Evolutionary conservation across 2,888 invertebrate genomes (phyloP).

Genomic region (Lacanobia oleracea): DNA sequence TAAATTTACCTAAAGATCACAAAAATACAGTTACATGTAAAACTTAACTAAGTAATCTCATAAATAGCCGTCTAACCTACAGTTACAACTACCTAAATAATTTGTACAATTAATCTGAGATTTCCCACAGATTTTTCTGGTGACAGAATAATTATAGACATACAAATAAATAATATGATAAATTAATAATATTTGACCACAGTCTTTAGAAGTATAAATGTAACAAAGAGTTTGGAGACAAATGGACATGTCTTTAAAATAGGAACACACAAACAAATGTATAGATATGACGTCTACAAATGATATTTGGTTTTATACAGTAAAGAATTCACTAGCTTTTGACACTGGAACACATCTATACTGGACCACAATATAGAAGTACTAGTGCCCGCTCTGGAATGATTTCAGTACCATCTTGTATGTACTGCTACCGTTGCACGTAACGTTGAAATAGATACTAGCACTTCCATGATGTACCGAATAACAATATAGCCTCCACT

Average conservation of each 20-base stretch:
- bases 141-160: conserved; percentile 85
- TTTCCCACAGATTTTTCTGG: conserved; percentile 79
- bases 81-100: conserved; percentile 84
- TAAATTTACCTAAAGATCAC: conserved; percentile 85
- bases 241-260: conserved; percentile 85
- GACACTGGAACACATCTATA: conserved; percentile 65
- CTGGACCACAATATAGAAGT: conserved; percentile 68
- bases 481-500: conserved; percentile 83
- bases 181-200: conserved; percentile 87
- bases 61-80: conserved; percentile 87
- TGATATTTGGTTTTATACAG: conserved; percentile 83
- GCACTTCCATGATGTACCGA: conserved; percentile 75
- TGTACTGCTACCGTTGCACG: conserved; percentile 58
- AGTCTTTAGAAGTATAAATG: conserved; percentile 86
- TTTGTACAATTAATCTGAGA: conserved; percentile 89
- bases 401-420: conserved; percentile 76
- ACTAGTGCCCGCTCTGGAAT: conserved; percentile 79
- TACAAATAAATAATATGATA: conserved; percentile 89
- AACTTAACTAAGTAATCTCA: conserved; percentile 88
- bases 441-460: conserved; percentile 64
- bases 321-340: conserved; percentile 69
- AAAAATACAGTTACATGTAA: conserved; percentile 85
- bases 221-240: conserved; percentile 76
- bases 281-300: conserved; percentile 73
- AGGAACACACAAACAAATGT: conserved; percentile 84